Conservation (phyloP, 2,888 invertebrate genomes). For the Blastobasis adustella region DNA sequence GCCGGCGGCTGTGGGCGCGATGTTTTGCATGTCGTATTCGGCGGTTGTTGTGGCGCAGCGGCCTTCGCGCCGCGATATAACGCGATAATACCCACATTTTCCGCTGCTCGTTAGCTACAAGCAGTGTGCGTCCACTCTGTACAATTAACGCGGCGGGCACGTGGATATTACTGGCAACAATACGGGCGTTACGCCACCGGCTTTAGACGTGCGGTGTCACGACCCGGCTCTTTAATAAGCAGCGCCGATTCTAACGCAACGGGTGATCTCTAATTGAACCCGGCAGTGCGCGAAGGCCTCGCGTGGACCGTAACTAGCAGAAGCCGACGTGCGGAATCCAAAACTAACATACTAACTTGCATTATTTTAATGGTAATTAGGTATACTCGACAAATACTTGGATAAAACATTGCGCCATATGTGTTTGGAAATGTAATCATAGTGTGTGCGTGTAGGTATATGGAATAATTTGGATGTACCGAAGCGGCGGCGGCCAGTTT, state of each 20-base stretch:
- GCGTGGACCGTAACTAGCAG: constrained; percentile 26
- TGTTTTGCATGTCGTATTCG: neutral
- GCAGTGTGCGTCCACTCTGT: constrained; percentile 31
- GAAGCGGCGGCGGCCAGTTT: constrained; percentile 35
- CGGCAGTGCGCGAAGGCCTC: constrained; percentile 47
- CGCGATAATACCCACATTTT: constrained; percentile 48
- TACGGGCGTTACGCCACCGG: constrained; percentile 42
- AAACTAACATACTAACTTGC: no score
- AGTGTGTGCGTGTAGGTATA: no score
- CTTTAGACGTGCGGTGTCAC: constrained; percentile 48
- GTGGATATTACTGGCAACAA: constrained; percentile 47
- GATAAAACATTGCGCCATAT: no score
- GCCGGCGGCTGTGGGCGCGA: constrained; percentile 6
- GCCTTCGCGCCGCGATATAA: constrained; percentile 22
- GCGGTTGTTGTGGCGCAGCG: neutral
- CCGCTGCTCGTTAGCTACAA: constrained; percentile 28
- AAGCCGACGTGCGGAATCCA: no score
- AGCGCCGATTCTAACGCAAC: constrained; percentile 45
- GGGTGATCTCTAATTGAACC: constrained; percentile 54
- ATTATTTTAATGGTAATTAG: no score
- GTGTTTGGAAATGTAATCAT: no score
- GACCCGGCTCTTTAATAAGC: constrained; percentile 45
- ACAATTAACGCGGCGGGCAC: constrained; percentile 45
- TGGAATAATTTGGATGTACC: no score
- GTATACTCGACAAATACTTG: no score